Evolutionary conservation across 2,797 vertebrate genomes (phyloP).

Genomic region (Menidia menidia): DNA sequence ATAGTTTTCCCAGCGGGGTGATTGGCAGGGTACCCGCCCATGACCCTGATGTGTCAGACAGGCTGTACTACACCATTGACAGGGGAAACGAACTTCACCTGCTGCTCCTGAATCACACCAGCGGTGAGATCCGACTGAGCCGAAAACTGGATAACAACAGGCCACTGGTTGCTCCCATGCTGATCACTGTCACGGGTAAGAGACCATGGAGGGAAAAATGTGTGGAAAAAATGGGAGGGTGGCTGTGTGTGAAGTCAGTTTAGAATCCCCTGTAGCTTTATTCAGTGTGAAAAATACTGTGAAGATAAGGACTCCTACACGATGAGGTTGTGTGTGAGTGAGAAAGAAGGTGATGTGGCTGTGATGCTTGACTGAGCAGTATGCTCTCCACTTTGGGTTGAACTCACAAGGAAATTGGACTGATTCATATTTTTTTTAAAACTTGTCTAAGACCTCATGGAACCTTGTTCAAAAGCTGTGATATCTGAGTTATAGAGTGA

Average conservation of each 20-base stretch:
- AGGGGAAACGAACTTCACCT: constrained; percentile 95
- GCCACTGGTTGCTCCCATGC: constrained; percentile 95
- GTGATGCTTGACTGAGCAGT: constrained; percentile 12
- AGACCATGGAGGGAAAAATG: constrained; percentile 43
- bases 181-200: constrained; percentile 98
- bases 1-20: constrained; percentile 94
- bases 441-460: not conserved
- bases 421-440: not conserved
- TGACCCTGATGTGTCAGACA: constrained; percentile 95
- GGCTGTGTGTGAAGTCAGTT: constrained; percentile 26
- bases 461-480: constrained; percentile 3
- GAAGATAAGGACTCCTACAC: constrained; percentile 50
- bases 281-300: constrained; percentile 51
- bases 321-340: constrained; percentile 41
- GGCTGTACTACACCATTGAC: constrained; percentile 95
- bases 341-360: constrained; percentile 20
- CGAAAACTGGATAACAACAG: constrained; percentile 98
- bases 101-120: constrained; percentile 95
- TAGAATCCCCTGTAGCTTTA: constrained; percentile 37
- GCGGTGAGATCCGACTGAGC: constrained; percentile 95
- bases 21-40: constrained; percentile 95
- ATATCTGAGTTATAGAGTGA: not conserved
- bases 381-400: constrained; percentile 10
- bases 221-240: constrained; percentile 15
- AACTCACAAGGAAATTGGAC: constrained; percentile 1